Evolutionary conservation across 2,113 vertebrate genomes (phyloP).

Genomic region (Eubucco bourcierii): DNA sequence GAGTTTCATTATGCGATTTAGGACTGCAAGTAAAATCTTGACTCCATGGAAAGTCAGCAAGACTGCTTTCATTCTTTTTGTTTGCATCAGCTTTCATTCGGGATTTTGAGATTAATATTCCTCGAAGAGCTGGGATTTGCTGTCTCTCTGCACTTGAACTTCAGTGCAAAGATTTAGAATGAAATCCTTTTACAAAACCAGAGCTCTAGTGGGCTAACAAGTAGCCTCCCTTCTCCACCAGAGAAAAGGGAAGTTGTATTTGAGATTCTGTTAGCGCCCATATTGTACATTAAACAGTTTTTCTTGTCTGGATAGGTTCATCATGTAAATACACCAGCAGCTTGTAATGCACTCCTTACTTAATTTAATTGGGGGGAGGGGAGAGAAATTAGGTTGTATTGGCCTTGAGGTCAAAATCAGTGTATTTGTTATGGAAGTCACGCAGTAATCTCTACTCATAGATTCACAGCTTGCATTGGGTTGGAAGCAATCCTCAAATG

Average conservation of each 20-base stretch:
- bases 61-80: background rate
- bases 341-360: background rate
- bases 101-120: slow-evolving; percentile 13
- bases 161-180: background rate
- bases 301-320: background rate
- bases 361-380: background rate
- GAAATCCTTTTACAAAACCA: background rate
- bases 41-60: background rate
- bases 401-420: background rate
- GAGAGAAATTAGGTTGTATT: background rate
- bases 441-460: background rate
- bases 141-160: slow-evolving; percentile 9
- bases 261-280: background rate
- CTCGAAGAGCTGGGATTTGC: background rate
- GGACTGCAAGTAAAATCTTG: background rate
- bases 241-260: background rate
- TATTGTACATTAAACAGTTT: background rate
- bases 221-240: background rate
- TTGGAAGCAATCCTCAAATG: too few relatives aligned
- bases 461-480: too few relatives aligned
- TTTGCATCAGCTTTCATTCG: background rate
- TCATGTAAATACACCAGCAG: background rate
- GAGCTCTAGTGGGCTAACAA: background rate
- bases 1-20: background rate
- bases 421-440: background rate